Base-by-base conservation (phyloP, 2,888 invertebrate species). In the Pemphredon lugubris region DNA sequence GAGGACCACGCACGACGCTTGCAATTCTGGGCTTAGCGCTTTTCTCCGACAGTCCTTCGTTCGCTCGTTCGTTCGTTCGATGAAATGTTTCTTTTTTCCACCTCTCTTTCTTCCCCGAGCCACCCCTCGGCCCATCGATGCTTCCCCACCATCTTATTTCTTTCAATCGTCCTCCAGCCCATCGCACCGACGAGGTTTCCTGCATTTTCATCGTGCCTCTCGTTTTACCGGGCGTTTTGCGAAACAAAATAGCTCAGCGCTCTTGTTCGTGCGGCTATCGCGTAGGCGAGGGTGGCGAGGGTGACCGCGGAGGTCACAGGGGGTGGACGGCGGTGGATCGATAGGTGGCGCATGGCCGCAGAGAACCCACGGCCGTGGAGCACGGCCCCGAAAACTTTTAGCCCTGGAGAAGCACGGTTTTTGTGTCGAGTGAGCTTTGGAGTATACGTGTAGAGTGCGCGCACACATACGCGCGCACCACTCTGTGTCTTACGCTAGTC, bases 291-390 rank as follows among this genome's bases (percentile, higher is more conserved):
- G 9, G n/a, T n/a, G 45, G 54, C 34, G 44, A 45, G 42, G 59
- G 42, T 61, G 73, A 66, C 54, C 60, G 50, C 53, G 54, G 44
- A 9, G 16, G 44, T 11, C 26, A 61, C 45, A 44, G 30, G 39
- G 61, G 58, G 16, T 42, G n/a, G n/a, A n/a, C n/a, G n/a, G n/a
- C n/a, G 75, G 34, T 16, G 84, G 85, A 86, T 86, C 85, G 85
- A 86, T 86, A 84, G 79, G 71, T 75, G 73, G 84, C 84, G 85
- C 84, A 84, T 86, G 85, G 81, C 85, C 82, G 77, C 77, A 77
- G 77, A 80, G 77, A 57, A 65, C 77, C 67, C n/a, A n/a, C n/a
- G n/a, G 70, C 73, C 64, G 50, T 47, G 75, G 72, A 51, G 72
- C 73, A 64, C 68, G 65, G 58, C 71, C 42, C 82, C 83, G 77